A percentile compares a stretch with the other conserved stretches of the same genome.
These are phyloP conservation scores for Cottus gobio DNA, from an alignment of 2,113 vertebrate genomes.

Conservation along the genomic window DNA sequence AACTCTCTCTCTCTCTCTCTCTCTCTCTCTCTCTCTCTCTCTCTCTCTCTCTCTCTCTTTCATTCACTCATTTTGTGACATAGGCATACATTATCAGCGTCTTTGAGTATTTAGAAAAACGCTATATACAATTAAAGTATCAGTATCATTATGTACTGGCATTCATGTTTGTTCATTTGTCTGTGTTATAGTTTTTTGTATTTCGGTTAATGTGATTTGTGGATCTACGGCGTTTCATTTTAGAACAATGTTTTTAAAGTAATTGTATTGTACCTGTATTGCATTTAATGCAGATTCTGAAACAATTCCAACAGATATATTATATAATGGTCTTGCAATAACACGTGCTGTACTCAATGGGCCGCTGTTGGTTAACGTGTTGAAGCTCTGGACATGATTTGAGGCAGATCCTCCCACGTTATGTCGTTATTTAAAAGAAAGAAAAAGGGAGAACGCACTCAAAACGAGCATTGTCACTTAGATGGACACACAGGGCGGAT, in stretches of 20 bases:
- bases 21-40: not conserved
- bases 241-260: not conserved
- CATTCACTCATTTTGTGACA: not conserved
- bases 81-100: too few relatives aligned
- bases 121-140: too few relatives aligned
- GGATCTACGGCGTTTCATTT: accelerated
- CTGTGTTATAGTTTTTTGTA: not conserved
- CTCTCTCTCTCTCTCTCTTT: not conserved
- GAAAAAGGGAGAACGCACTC: not conserved
- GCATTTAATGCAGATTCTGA: too few relatives aligned
- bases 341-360: slow-evolving; percentile 31
- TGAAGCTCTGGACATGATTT: slow-evolving; percentile 3
- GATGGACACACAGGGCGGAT: not conserved
- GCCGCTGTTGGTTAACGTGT: slow-evolving; percentile 65
- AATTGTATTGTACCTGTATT: too few relatives aligned
- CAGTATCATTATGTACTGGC: too few relatives aligned
- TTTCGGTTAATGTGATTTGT: too few relatives aligned
- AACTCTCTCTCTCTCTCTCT: not conserved
- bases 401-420: slow-evolving; percentile 33
- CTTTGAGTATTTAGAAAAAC: too few relatives aligned
- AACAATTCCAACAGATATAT: accelerated
- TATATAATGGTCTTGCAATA: slow-evolving; percentile 31
- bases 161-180: not conserved
- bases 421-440: slow-evolving; percentile 26
- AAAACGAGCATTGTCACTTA: not conserved